Conservation (phyloP, 2,113 vertebrate genomes). For the Brachionichthys hirsutus region DNA sequence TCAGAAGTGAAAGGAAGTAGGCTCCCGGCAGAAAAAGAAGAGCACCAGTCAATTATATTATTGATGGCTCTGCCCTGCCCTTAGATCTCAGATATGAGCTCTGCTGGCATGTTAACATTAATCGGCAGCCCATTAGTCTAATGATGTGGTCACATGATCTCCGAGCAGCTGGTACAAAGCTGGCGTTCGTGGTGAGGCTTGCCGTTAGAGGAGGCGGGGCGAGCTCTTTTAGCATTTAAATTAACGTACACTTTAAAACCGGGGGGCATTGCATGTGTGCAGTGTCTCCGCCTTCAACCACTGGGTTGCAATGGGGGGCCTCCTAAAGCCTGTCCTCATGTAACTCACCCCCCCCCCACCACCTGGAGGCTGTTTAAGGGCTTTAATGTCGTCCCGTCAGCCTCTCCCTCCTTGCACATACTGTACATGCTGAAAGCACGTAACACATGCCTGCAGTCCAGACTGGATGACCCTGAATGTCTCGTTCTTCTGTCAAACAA, state of each 20-base stretch:
- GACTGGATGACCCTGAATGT: constrained; percentile 14
- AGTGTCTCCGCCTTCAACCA: too few relatives aligned
- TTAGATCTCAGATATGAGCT: constrained; percentile 52
- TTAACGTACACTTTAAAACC: neutral
- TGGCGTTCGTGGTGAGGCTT: constrained; percentile 39
- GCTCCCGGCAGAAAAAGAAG: constrained; percentile 1
- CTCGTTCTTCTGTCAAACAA: neutral
- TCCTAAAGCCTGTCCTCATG: neutral
- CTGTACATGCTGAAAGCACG: neutral
- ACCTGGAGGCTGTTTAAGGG: neutral
- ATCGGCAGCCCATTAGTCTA: constrained; percentile 63
- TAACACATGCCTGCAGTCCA: neutral
- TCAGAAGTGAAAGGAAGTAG: constrained; percentile 1
- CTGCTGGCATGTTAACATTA: constrained; percentile 64
- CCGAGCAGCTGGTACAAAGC: constrained; percentile 43
- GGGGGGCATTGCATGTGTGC: neutral
- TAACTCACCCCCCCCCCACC: neutral
- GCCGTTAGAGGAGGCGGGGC: constrained; percentile 40
- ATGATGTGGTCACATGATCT: constrained; percentile 54
- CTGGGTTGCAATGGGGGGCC: neutral
- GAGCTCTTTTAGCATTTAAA: constrained; percentile 23
- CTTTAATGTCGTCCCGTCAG: neutral
- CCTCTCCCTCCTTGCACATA: neutral
- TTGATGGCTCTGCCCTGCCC: constrained; percentile 33
- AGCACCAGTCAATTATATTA: constrained; percentile 25